Conservation (phyloP, 2,113 vertebrate species). For the Scomber scombrus region DNA sequence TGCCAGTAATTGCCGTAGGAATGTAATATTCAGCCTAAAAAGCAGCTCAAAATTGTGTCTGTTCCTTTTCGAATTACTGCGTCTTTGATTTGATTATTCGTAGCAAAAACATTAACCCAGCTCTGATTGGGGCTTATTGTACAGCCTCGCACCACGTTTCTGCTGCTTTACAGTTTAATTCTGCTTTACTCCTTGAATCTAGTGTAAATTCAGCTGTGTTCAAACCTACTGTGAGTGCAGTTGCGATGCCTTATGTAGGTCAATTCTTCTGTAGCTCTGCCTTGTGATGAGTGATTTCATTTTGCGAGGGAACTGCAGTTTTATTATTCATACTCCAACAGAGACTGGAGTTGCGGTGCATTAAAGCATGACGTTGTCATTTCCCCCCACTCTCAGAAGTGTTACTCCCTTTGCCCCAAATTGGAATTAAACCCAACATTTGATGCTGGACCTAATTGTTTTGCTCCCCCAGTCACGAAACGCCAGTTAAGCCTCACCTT, state of each 20-base stretch:
- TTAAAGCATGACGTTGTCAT: conserved; percentile 75
- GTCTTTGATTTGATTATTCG: conserved; percentile 73
- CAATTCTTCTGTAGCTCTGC: conserved; percentile 69
- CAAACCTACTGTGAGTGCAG: conserved; percentile 48
- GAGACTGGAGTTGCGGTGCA: conserved; percentile 73
- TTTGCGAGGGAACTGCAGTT: conserved; percentile 68
- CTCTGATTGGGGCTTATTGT: conserved; percentile 55
- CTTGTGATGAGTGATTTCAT: conserved; percentile 76
- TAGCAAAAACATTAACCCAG: conserved; percentile 52
- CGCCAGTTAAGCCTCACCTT: conserved; percentile 30
- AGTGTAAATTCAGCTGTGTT: conserved; percentile 61
- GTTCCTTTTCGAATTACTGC: conserved; percentile 65
- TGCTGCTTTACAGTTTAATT: conserved; percentile 9
- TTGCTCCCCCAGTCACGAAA: conserved; percentile 1
- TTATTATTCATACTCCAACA: conserved; percentile 75
- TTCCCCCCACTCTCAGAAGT: conserved; percentile 47
- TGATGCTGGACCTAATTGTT: conserved; percentile 59
- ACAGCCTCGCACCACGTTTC: conserved; percentile 43
- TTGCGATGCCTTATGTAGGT: conserved; percentile 77
- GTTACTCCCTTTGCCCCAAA: conserved; percentile 67
- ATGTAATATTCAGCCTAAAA: conserved; percentile 65
- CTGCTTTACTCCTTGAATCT: conserved; percentile 57
- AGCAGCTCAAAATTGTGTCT: conserved; percentile 62
- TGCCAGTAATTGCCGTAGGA: conserved; percentile 69
- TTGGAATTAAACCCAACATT: conserved; percentile 70